phyloP scores from a whole-genome alignment of 2,113 vertebrate genomes.

The Budorcas taxicolor region DNA sequence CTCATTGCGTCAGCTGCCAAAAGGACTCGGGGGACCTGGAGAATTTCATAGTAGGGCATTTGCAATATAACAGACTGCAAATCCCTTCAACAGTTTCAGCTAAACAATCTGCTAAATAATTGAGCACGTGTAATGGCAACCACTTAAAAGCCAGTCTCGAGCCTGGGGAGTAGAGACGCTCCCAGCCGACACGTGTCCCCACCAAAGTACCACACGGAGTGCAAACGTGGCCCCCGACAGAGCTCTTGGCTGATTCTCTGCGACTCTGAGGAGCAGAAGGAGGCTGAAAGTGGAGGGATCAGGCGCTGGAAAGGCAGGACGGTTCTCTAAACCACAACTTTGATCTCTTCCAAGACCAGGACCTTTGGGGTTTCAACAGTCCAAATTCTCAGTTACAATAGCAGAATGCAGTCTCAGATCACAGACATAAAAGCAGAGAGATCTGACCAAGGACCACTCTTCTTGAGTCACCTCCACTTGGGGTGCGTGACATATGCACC shows the following conservation, averaged over 20 bases:
- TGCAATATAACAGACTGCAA: not conserved
- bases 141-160: not conserved
- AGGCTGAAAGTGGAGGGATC: accelerated
- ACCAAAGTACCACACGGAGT: accelerated
- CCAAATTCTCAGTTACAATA: accelerated
- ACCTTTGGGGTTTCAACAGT: not conserved
- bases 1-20: not conserved
- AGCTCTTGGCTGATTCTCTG: too few relatives aligned
- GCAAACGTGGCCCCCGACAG: accelerated
- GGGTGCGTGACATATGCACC: accelerated
- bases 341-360: not conserved
- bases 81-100: not conserved
- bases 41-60: not conserved
- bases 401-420: accelerated
- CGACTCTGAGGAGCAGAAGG: too few relatives aligned
- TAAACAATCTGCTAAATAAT: not conserved
- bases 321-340: not conserved
- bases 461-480: not conserved
- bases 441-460: accelerated
- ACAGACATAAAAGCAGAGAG: too few relatives aligned
- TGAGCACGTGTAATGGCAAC: not conserved
- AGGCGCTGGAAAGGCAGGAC: not conserved
- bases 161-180: accelerated
- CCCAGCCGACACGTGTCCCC: accelerated
- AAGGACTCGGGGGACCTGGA: not conserved